Conservation (phyloP, 2,797 vertebrate species). For the Myotis daubentonii region DNA sequence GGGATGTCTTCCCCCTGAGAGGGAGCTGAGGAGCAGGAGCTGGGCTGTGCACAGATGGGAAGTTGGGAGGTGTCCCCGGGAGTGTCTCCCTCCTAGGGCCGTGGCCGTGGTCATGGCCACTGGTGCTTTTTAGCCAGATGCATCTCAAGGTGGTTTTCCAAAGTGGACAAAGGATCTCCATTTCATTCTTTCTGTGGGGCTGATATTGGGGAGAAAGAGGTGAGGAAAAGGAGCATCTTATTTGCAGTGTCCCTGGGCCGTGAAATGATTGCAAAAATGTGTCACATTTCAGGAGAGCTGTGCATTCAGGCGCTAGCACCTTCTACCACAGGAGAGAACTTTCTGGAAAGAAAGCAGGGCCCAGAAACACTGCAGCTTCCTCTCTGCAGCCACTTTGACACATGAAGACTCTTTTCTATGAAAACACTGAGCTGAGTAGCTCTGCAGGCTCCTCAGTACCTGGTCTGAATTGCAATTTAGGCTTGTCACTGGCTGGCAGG, state of each 20-base stretch:
- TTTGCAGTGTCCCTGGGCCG: background rate
- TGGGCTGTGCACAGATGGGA: accelerated
- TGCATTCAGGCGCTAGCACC: background rate
- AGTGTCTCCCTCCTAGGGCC: background rate
- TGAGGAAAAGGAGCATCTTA: background rate
- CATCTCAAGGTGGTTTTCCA: background rate
- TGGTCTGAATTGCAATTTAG: constrained; percentile 55
- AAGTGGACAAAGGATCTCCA: background rate
- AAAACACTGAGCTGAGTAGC: constrained; percentile 13
- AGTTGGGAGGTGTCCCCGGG: background rate
- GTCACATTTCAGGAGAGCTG: background rate
- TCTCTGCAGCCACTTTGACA: background rate
- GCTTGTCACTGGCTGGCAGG: constrained; percentile 43
- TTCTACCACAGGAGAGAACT: background rate
- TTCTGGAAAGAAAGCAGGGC: background rate
- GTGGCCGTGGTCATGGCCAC: background rate
- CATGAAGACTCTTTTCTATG: constrained; percentile 18
- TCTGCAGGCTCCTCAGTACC: constrained; percentile 5
- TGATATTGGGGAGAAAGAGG: background rate
- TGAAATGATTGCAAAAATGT: background rate
- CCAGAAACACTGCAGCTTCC: background rate
- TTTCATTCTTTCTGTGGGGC: background rate
- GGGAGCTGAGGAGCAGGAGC: background rate
- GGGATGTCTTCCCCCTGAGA: background rate
- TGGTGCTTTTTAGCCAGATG: background rate